Evolutionary conservation across 2,113 vertebrate species (phyloP).

Genomic region (Bucco capensis): DNA sequence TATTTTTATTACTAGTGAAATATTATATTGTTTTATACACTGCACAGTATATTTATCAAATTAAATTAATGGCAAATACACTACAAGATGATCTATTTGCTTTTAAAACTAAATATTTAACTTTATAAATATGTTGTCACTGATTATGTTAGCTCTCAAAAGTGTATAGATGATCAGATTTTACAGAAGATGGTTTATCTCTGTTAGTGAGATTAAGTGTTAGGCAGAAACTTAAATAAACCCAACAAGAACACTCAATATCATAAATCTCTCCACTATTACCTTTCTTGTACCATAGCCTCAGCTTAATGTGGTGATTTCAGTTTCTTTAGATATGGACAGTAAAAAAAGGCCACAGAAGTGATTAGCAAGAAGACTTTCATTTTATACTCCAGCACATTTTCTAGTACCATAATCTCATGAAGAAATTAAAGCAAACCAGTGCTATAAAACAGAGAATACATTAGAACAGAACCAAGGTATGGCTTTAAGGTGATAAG

Average conservation of each 20-base stretch:
- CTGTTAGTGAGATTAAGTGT: background rate
- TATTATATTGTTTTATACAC: background rate
- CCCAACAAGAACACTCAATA: background rate
- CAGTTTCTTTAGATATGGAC: background rate
- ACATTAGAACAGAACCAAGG: background rate
- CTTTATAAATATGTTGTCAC: background rate
- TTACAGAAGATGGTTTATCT: background rate
- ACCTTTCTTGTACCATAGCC: background rate
- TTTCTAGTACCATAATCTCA: background rate
- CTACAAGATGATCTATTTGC: background rate
- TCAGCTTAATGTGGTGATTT: background rate
- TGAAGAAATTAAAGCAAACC: background rate
- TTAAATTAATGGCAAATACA: background rate
- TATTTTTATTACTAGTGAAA: background rate
- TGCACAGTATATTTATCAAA: background rate
- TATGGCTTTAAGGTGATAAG: background rate
- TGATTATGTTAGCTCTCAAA: background rate
- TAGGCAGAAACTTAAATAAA: background rate
- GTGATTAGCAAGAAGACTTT: background rate
- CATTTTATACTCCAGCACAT: background rate
- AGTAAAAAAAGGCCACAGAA: background rate
- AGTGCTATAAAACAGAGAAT: background rate
- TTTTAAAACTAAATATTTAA: background rate
- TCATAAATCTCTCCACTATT: background rate
- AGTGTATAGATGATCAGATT: background rate